phyloP scores from a whole-genome alignment of 2,113 vertebrate species.

The Egretta garzetta region DNA sequence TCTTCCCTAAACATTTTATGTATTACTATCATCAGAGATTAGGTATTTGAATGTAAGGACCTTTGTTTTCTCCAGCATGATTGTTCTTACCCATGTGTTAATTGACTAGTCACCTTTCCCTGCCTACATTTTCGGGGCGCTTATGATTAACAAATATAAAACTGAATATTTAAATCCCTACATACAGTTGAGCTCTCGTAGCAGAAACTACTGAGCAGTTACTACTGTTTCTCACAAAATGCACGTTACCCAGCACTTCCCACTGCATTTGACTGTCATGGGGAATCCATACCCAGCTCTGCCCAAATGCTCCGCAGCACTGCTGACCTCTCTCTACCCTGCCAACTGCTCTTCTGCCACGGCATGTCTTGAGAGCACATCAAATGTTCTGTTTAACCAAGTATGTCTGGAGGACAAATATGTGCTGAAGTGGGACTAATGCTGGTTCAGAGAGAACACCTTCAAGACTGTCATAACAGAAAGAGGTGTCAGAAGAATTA shows the following conservation, averaged over 20 bases:
- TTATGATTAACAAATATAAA: neutral
- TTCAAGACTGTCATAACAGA: neutral
- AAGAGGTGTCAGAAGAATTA: neutral
- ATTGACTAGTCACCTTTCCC: neutral
- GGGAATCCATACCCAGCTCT: neutral
- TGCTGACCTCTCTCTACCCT: neutral
- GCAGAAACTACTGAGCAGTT: neutral
- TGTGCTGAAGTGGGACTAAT: neutral
- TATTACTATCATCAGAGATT: neutral
- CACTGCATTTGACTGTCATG: neutral
- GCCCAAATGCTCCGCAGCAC: accelerated
- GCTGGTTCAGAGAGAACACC: neutral
- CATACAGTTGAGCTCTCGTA: neutral
- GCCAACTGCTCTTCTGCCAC: neutral
- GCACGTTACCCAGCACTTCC: accelerated
- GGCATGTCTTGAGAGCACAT: neutral
- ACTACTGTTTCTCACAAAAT: neutral
- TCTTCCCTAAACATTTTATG: neutral
- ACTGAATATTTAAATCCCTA: neutral
- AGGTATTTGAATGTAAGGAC: neutral
- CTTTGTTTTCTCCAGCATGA: neutral
- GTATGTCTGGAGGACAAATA: neutral
- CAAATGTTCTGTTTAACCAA: neutral
- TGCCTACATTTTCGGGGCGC: accelerated
- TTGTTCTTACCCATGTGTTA: neutral